A percentile compares a stretch with the other conserved stretches of the same genome.
Evolutionary conservation across 2,888 invertebrate species (phyloP).

Genomic region (Sialis lutaria): DNA sequence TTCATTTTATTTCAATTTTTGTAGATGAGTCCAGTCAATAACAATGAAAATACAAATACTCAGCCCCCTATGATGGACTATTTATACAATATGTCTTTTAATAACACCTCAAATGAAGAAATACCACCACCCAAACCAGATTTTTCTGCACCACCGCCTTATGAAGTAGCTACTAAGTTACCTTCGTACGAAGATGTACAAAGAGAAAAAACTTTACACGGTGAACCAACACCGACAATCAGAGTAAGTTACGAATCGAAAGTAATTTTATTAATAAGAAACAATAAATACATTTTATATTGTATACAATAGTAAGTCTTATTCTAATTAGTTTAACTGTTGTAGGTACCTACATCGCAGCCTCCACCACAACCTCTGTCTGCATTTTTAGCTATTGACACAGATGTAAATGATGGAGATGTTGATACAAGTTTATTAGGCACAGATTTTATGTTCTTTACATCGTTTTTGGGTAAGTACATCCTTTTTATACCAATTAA

Average conservation of each 20-base stretch:
- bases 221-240: slow-evolving; percentile 33
- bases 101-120: slow-evolving; percentile 26
- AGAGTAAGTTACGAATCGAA: background rate
- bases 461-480: slow-evolving; percentile 69
- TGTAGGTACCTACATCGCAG: slow-evolving; percentile 17
- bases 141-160: slow-evolving; percentile 76
- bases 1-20: slow-evolving; percentile 1
- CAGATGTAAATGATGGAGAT: slow-evolving; percentile 52
- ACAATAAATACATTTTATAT: too few relatives aligned
- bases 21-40: background rate
- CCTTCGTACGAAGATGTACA: slow-evolving; percentile 89
- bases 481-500: slow-evolving; percentile 1
- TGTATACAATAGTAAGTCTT: background rate
- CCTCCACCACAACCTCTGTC: slow-evolving; percentile 35
- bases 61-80: background rate
- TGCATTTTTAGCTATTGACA: slow-evolving; percentile 61
- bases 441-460: slow-evolving; percentile 85
- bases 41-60: background rate
- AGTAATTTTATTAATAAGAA: too few relatives aligned
- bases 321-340: background rate
- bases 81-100: background rate
- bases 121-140: slow-evolving; percentile 71
- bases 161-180: slow-evolving; percentile 69
- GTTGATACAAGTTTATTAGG: slow-evolving; percentile 69
- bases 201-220: slow-evolving; percentile 66